Evolutionary conservation across 2,113 vertebrate species (phyloP), one percentile per base, ranked within the genome.

Genomic region (Lophotis ruficrista): DNA sequence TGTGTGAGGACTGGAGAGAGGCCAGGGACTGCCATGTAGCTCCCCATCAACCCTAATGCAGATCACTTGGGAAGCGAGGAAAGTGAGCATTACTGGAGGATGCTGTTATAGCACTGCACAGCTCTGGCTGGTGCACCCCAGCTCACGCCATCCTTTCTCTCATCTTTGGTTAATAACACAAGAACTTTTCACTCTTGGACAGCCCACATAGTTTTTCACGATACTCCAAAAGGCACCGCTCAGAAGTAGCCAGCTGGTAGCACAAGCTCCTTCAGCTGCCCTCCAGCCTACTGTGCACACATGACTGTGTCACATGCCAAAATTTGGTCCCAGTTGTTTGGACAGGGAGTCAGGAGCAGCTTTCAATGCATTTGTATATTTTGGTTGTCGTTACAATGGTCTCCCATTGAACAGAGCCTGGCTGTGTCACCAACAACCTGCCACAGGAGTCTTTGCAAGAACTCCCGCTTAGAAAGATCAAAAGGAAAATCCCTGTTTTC

Each of bases 401-500:
- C 30, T 93, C 21, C 61, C 24, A 41, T 8, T 37, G 38, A 79
- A 95, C 61, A 56, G 57, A 71, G 33, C 31, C 53, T 71, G 51
- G 8, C 80, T 81, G 56, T 33, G 62, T 58, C 10, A 3, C 27
- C 87, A 95, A 75, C 35, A 71, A 75, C 24, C 56, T 81, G 71
- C 21, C 75, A 90, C 54, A 58, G n/a, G 12, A 72, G 21, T 23
- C 60, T 95, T 35, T 71, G 23, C 82, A 92, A 83, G 60, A 92
- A 58, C 30, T 89, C 35, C 31, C 0, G 3, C 50, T 80, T 68
- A 25, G 38, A 88, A 90, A 80, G 23, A 92, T 62, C 45, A 77
- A 89, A 94, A 77, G 75, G 23, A 68, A 95, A 95, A 48, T 35
- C 23, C 18, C 41, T 81, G 41, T 45, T 92, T 89, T 78, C 53